Base-by-base conservation (phyloP, 2,888 invertebrate species). In the Prosopocoilus inquinatus region DNA sequence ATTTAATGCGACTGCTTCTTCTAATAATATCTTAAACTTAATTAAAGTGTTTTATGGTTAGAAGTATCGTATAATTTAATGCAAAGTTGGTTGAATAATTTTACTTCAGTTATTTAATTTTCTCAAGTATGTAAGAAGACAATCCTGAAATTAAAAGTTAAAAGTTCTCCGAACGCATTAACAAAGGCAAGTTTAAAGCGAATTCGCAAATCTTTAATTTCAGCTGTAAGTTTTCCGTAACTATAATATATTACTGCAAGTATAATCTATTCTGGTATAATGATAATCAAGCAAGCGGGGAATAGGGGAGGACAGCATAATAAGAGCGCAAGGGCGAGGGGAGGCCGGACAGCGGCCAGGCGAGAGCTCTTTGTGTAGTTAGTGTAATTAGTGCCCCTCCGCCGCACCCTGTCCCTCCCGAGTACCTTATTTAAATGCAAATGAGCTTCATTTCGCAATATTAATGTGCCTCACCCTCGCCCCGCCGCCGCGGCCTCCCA, bases 391-490 rank as follows among this genome's bases (percentile, higher is more conserved):
- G 77, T 76, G 75, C 74, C 68, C 71, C 63, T 60, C 61, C 61
- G 56, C 64, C 62, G 60, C 63, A 62, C 59, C 60, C 62, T 61
- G 61, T 64, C 64, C 67, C 64, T 66, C 59, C 68, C 64, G 73
- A 76, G 74, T 76, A 78, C 87, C 88, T 89, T 89, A 89, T 89
- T 89, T 89, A 89, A 88, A 89, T 89, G 88, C 86, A 89, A 89
- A 89, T 89, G 88, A 89, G 89, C 87, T 89, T 89, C 88, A 88
- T 89, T 88, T 88, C 87, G 85, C 86, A 85, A 88, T 88, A 88
- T 88, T 88, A 88, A 89, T 89, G 88, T 86, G 86, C 82, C 81
- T 81, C 83, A 83, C 81, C 74, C 78, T 73, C 71, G n/a, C 16
- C 46, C 45, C 45, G 35, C 43, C 47, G 38, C 52, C 52, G 49